A percentile compares a stretch with the other conserved stretches of the same genome.
phyloP scores from a whole-genome alignment of 2,797 vertebrate genomes.

The Onychomys leucogaster region DNA sequence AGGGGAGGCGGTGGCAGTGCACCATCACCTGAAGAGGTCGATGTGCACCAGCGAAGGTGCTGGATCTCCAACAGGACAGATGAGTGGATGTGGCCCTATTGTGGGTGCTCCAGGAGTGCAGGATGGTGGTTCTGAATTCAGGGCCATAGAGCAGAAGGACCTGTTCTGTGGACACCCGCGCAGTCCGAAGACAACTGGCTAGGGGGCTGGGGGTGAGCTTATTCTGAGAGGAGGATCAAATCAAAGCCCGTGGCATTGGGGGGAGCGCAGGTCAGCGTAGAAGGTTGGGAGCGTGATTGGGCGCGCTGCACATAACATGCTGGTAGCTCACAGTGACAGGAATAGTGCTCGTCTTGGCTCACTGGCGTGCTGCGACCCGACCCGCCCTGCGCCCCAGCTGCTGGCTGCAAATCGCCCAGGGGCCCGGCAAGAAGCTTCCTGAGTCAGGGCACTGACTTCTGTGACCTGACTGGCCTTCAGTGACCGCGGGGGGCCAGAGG shows the following conservation, averaged over 20 bases:
- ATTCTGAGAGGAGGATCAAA: constrained; percentile 81
- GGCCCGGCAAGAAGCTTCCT: not conserved
- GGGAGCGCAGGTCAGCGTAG: constrained; percentile 85
- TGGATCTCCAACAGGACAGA: constrained; percentile 48
- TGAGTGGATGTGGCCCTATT: not conserved
- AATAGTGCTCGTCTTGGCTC: constrained; percentile 89
- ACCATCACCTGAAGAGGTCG: constrained; percentile 77
- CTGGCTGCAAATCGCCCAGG: not conserved
- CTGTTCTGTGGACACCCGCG: constrained; percentile 24
- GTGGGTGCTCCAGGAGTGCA: not conserved
- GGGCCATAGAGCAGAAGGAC: constrained; percentile 31
- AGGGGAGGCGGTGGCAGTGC: constrained; percentile 44
- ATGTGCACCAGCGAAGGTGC: constrained; percentile 32
- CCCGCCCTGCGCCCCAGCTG: constrained; percentile 47
- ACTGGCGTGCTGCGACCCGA: constrained; percentile 21
- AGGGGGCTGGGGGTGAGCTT: constrained; percentile 43
- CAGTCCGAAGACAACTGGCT: constrained; percentile 72
- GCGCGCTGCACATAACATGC: constrained; percentile 86
- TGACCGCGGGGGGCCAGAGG: not conserved
- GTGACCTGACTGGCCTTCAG: not conserved
- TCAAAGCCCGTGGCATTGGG: constrained; percentile 83
- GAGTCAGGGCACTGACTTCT: not conserved
- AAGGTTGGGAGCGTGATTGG: constrained; percentile 87
- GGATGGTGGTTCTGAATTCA: constrained; percentile 54
- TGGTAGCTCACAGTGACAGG: constrained; percentile 88